Conservation (phyloP, 1,140 invertebrate species). For the Centruroides sculpturatus region DNA sequence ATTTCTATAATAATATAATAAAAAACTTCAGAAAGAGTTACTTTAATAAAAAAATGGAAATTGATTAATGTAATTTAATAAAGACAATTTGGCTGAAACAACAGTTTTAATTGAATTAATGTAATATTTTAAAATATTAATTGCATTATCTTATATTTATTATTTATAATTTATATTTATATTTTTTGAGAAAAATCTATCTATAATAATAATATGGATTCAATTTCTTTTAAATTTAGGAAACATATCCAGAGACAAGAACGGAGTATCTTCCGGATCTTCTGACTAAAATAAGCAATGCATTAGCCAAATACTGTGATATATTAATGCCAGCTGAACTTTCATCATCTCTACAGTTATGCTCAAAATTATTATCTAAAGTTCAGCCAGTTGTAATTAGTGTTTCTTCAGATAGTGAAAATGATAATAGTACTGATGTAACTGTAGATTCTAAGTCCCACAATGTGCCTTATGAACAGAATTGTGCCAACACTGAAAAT, state of each 20-base stretch:
- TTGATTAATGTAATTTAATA: no score
- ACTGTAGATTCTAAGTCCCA: background rate
- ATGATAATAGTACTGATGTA: background rate
- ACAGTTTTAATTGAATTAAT: no score
- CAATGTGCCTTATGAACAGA: background rate
- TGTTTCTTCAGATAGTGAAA: background rate
- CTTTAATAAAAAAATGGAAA: no score
- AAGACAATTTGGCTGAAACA: no score
- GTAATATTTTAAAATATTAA: no score
- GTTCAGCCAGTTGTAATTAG: slow-evolving; percentile 42
- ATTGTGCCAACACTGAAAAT: background rate
- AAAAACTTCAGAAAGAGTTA: no score
- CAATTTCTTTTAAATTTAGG: slow-evolving; percentile 23
- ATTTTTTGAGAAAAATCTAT: no score
- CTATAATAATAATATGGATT: no score
- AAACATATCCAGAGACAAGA: slow-evolving; percentile 63
- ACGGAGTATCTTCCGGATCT: slow-evolving; percentile 60
- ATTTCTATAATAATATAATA: no score
- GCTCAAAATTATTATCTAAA: slow-evolving; percentile 57
- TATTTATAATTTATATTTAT: no score
- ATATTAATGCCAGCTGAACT: slow-evolving; percentile 46
- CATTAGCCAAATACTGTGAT: slow-evolving; percentile 42
- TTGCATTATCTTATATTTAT: no score
- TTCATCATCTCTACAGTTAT: slow-evolving; percentile 45
- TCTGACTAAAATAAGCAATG: slow-evolving; percentile 43